These are phyloP conservation scores for Myopa testacea DNA, from an alignment of 2,888 invertebrate genomes.

Conservation along the genomic window DNA sequence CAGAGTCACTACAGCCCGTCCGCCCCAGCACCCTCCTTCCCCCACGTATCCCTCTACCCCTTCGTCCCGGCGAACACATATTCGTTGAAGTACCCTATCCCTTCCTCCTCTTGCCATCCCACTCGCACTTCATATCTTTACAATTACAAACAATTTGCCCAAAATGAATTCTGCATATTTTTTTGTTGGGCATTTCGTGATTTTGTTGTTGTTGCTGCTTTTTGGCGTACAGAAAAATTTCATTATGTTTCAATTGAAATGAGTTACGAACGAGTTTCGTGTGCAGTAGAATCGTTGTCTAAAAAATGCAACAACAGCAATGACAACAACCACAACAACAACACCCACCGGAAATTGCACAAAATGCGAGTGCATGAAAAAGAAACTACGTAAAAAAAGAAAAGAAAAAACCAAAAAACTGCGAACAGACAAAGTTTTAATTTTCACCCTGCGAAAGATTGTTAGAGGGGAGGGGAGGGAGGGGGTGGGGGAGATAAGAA, in stretches of 20 bases:
- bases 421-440: slow-evolving; percentile 51
- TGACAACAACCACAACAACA: slow-evolving; percentile 3
- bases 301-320: slow-evolving; percentile 39
- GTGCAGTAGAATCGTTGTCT: slow-evolving; percentile 28
- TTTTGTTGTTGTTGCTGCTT: slow-evolving; percentile 17
- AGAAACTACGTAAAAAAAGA: slow-evolving; percentile 16
- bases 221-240: slow-evolving; percentile 48
- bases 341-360: slow-evolving; percentile 4
- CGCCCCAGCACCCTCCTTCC: too few relatives aligned
- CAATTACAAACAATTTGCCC: slow-evolving; percentile 53
- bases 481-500: background rate
- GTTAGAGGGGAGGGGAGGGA: background rate
- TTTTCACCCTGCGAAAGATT: slow-evolving; percentile 43
- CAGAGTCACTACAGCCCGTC: too few relatives aligned
- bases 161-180: slow-evolving; percentile 48
- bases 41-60: too few relatives aligned
- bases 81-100: too few relatives aligned
- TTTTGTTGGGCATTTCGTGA: slow-evolving; percentile 31
- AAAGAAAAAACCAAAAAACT: slow-evolving; percentile 41
- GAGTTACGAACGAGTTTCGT: slow-evolving; percentile 16
- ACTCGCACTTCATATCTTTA: slow-evolving; percentile 38
- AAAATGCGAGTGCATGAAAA: slow-evolving; percentile 21
- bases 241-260: slow-evolving; percentile 48
- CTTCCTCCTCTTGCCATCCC: background rate
- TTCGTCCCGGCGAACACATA: too few relatives aligned